phyloP scores from a whole-genome alignment of 1,140 invertebrate species.

The Cherax destructor region DNA sequence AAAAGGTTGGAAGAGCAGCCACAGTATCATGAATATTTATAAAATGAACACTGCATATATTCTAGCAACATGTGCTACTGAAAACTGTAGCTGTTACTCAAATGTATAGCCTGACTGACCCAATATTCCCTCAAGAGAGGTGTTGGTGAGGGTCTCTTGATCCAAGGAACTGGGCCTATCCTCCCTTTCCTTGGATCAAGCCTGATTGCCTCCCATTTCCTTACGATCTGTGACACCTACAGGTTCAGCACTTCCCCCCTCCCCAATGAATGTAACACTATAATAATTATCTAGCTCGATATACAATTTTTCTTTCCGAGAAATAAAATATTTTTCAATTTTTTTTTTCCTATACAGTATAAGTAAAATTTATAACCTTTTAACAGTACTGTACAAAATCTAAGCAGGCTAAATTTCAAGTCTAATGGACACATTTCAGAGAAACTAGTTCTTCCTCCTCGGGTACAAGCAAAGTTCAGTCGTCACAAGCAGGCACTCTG shows the following conservation, averaged over 20 bases:
- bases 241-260: too few relatives aligned
- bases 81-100: slow-evolving; percentile 15
- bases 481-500: slow-evolving; percentile 52
- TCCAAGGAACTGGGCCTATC: too few relatives aligned
- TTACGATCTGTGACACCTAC: too few relatives aligned
- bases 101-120: too few relatives aligned
- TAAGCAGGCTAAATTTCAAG: slow-evolving; percentile 26
- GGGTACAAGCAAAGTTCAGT: background rate
- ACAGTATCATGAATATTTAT: background rate
- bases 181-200: too few relatives aligned
- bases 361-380: background rate
- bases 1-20: background rate
- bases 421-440: slow-evolving; percentile 41
- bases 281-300: background rate
- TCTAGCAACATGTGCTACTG: slow-evolving; percentile 20
- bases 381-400: slow-evolving; percentile 18
- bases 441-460: background rate
- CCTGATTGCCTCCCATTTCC: too few relatives aligned
- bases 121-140: too few relatives aligned
- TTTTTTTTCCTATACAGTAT: background rate
- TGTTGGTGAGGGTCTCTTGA: too few relatives aligned
- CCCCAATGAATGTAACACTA: too few relatives aligned
- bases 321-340: slow-evolving; percentile 6
- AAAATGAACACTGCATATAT: background rate
- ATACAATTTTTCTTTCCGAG: background rate